Conservation (phyloP, 2,888 invertebrate genomes). For the Aspidiotus rigidus region DNA sequence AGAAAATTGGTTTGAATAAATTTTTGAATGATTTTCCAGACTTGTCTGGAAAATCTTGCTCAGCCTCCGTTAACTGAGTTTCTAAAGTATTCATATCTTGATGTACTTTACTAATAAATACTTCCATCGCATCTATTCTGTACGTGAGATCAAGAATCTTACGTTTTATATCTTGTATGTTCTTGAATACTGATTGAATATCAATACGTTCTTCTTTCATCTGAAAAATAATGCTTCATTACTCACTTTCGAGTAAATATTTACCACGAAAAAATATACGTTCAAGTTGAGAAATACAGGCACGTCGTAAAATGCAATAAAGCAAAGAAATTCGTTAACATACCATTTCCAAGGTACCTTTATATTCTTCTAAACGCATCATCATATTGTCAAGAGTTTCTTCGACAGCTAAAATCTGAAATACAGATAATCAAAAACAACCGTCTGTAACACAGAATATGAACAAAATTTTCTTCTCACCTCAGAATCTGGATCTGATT, state of each 20-base stretch:
- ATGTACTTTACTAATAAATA: conserved; percentile 30
- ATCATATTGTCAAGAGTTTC: conserved; percentile 31
- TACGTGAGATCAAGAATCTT: conserved; percentile 10
- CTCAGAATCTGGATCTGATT: conserved; percentile 19
- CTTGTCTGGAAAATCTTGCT: conserved; percentile 31
- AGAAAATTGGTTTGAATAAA: conserved; percentile 27
- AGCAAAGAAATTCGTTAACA: background rate
- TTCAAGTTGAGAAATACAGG: background rate
- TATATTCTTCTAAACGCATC: conserved; percentile 29
- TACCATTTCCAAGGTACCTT: conserved; percentile 30
- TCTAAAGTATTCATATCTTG: conserved; percentile 29
- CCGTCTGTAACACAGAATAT: background rate
- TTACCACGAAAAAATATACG: background rate
- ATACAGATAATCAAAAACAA: background rate
- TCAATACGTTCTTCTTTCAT: conserved; percentile 16
- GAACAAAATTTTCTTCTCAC: conserved; percentile 1
- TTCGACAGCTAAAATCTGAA: conserved; percentile 15
- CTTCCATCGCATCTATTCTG: conserved; percentile 30
- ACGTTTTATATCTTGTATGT: conserved; percentile 11
- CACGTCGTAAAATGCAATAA: background rate
- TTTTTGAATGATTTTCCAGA: conserved; percentile 23
- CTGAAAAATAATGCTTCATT: background rate
- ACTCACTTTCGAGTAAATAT: background rate
- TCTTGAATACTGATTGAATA: conserved; percentile 8
- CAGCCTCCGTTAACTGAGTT: conserved; percentile 25